Base-by-base conservation (phyloP, 2,888 invertebrate species). In the Palloptera scutellata region DNA sequence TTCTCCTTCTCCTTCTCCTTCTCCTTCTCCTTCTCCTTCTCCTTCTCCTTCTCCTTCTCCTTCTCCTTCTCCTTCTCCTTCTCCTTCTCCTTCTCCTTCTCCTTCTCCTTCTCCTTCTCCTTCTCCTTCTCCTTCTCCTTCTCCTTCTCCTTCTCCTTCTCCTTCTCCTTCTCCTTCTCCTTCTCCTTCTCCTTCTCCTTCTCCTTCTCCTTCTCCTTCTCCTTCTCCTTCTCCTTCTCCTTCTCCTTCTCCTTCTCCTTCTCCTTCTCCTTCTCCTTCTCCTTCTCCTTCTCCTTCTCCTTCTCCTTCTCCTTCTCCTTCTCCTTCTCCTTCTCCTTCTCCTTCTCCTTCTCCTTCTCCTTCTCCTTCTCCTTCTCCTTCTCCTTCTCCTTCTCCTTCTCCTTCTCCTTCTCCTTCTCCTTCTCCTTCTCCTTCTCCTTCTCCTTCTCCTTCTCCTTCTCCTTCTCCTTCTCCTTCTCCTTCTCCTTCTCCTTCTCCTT, bases 181-280 rank as follows among this genome's bases (percentile, higher is more conserved):
- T 53, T 15, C n/a, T 53, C 54, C n/a, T 15, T 53, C 17, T 15
- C n/a, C 54, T 53, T 15, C n/a, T 15, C n/a, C 54, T 53, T 53
- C 54, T 53, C 54, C n/a, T 17, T 15, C n/a, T 15, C 17, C n/a
- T 15, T 53, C 54, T 53, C 17, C 17, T 53, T 15, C 17, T 53
- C 54, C n/a, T 15, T 53, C 17, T 15, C n/a, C 17, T 17, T 53
- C 54, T 53, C 54, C n/a, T 17, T 15, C n/a, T 15, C n/a, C 17
- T 15, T 17, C 17, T 17, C n/a, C 17, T 53, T 15, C n/a, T 17
- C 17, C 17, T 15, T 17, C n/a, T 15, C 17, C 17, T 17, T 53
- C 54, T 53, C 54, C n/a, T 53, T 15, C 17, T 15, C 17, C n/a
- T 15, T 53, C 54, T 53, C n/a, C 17, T 17, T 15, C 17, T 53